Conservation (phyloP, 2,113 vertebrate genomes). For the Protobothrops flavoviridis region DNA sequence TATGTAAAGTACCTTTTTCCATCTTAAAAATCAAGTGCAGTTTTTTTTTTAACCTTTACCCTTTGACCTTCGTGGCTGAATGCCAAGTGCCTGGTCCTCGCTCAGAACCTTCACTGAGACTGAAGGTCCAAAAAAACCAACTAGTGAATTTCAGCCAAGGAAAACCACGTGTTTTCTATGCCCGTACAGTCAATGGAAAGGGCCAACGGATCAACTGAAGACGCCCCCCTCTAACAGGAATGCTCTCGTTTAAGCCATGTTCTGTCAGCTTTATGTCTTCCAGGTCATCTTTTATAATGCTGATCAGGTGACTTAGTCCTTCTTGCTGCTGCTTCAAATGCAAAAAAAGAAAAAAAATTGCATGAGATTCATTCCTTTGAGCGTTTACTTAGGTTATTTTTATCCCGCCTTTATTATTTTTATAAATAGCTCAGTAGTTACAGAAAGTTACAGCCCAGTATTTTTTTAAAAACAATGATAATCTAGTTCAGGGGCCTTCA, state of each 20-base stretch:
- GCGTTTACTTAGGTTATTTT: neutral
- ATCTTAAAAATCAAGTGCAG: constrained; percentile 62
- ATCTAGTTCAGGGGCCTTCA: too few relatives aligned
- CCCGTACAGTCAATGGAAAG: neutral
- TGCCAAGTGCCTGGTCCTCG: constrained; percentile 38
- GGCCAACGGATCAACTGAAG: constrained; percentile 78
- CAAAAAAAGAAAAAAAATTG: constrained; percentile 51
- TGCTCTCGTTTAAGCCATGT: constrained; percentile 86
- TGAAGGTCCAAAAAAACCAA: constrained; percentile 17
- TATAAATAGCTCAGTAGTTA: neutral
- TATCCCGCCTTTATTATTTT: neutral
- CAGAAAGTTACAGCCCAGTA: neutral
- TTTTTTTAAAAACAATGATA: too few relatives aligned
- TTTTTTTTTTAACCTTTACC: constrained; percentile 55
- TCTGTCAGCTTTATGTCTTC: constrained; percentile 96
- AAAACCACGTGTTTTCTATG: constrained; percentile 21
- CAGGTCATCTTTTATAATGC: constrained; percentile 94
- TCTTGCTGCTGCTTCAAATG: constrained; percentile 97
- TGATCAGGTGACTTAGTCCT: constrained; percentile 92
- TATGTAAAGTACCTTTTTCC: constrained; percentile 39
- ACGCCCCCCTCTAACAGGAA: constrained; percentile 83
- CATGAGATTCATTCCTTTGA: neutral
- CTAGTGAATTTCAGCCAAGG: constrained; percentile 58
- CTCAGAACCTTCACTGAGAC: constrained; percentile 8
- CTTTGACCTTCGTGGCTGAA: constrained; percentile 61